Evolutionary conservation across 2,113 vertebrate species (phyloP).

Genomic region (Pholis gunnellus): DNA sequence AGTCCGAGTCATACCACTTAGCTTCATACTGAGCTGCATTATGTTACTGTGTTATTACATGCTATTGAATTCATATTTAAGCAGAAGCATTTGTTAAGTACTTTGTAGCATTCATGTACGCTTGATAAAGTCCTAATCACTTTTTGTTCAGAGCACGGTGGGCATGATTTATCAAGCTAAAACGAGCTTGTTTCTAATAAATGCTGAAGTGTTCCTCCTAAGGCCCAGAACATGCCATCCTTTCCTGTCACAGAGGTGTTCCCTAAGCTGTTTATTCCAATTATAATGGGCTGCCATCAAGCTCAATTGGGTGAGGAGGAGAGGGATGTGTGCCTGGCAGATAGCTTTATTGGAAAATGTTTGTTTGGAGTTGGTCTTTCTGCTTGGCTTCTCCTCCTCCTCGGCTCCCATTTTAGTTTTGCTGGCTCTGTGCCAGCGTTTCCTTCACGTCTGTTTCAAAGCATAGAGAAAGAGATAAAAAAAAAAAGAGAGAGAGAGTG

Average conservation of each 20-base stretch:
- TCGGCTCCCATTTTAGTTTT: slow-evolving; percentile 61
- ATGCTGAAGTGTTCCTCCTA: slow-evolving; percentile 46
- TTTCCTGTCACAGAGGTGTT: slow-evolving; percentile 57
- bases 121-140: slow-evolving; percentile 49
- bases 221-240: slow-evolving; percentile 18
- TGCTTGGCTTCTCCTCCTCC: slow-evolving; percentile 62
- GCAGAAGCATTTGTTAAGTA: slow-evolving; percentile 38
- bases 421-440: slow-evolving; percentile 61
- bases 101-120: slow-evolving; percentile 9
- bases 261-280: slow-evolving; percentile 68
- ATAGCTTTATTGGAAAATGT: slow-evolving; percentile 71
- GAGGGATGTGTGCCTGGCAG: slow-evolving; percentile 60
- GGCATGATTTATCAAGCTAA: slow-evolving; percentile 56
- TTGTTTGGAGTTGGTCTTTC: slow-evolving; percentile 70
- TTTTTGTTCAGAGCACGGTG: slow-evolving; percentile 37
- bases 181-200: slow-evolving; percentile 60
- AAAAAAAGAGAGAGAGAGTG: slow-evolving; percentile 3
- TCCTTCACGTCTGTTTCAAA: slow-evolving; percentile 45
- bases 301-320: slow-evolving; percentile 64
- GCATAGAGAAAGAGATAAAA: slow-evolving; percentile 39
- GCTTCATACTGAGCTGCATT: slow-evolving; percentile 20
- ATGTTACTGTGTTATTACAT: slow-evolving; percentile 28
- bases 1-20: slow-evolving; percentile 25
- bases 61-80: slow-evolving; percentile 34
- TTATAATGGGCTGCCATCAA: slow-evolving; percentile 61